Conservation (phyloP, 2,888 invertebrate species). For the Sesamia inferens region DNA sequence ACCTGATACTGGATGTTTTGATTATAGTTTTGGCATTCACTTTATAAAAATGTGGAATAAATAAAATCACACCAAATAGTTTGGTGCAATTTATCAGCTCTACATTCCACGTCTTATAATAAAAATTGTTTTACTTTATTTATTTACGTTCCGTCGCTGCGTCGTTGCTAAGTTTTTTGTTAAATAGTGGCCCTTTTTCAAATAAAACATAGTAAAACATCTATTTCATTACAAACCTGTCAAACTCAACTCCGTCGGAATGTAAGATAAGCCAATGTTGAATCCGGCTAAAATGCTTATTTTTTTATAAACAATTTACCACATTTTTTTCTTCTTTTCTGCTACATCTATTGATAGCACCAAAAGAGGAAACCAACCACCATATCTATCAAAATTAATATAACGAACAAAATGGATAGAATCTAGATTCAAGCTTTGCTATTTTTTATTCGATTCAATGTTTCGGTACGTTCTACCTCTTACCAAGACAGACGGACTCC, state of each 20-base stretch:
- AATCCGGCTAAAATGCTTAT: constrained; percentile 1
- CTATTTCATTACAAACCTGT: not conserved
- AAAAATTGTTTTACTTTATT: constrained; percentile 6
- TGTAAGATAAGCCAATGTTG: no score
- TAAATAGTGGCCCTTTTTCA: not conserved
- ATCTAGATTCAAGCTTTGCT: constrained; percentile 11
- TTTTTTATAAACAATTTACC: not conserved
- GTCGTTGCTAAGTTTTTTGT: not conserved
- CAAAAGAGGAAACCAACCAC: no score
- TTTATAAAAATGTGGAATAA: constrained; percentile 30
- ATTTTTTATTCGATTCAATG: constrained; percentile 39
- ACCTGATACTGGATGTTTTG: constrained; percentile 40
- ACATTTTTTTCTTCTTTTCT: no score
- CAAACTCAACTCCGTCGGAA: not conserved
- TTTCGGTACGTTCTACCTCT: constrained; percentile 28
- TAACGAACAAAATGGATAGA: constrained; percentile 15
- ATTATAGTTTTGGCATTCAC: constrained; percentile 33
- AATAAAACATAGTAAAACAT: not conserved
- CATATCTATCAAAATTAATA: constrained; percentile 8
- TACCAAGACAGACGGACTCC: constrained; percentile 38
- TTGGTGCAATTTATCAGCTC: constrained; percentile 17
- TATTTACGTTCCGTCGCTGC: not conserved
- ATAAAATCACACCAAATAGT: constrained; percentile 23
- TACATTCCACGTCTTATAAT: constrained; percentile 3
- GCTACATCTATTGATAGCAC: no score